Conservation (phyloP, 2,888 invertebrate species). For the Folsomia candida region DNA sequence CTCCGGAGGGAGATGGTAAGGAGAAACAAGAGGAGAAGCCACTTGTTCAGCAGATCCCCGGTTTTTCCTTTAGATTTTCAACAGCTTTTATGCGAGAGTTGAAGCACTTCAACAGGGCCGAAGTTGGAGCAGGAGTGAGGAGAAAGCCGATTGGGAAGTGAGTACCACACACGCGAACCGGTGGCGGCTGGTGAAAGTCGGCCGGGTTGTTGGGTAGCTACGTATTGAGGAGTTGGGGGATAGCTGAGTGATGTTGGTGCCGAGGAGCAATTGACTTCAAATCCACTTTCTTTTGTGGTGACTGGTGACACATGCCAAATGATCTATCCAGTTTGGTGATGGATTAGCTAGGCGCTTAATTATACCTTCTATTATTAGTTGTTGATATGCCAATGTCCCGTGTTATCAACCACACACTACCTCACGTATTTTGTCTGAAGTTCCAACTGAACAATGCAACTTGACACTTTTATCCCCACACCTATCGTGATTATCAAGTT, state of each 20-base stretch:
- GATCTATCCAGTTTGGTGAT: not conserved
- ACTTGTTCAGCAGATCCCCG: not conserved
- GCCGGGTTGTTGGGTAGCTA: not conserved
- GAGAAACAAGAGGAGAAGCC: not conserved
- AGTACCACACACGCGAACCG: not conserved
- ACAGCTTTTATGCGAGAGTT: not conserved
- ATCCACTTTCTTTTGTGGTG: not conserved
- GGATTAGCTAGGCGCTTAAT: not conserved
- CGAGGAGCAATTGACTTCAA: too few relatives aligned
- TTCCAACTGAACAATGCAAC: too few relatives aligned
- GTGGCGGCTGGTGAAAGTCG: not conserved
- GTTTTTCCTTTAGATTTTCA: not conserved
- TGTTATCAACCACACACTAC: too few relatives aligned
- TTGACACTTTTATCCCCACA: too few relatives aligned
- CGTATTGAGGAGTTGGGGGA: not conserved
- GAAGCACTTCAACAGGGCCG: not conserved
- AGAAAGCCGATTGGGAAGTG: not conserved
- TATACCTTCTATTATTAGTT: too few relatives aligned
- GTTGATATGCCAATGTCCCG: too few relatives aligned
- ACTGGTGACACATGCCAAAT: too few relatives aligned
- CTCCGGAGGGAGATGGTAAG: not conserved
- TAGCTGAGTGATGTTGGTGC: too few relatives aligned
- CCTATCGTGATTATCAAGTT: too few relatives aligned
- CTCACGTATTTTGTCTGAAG: too few relatives aligned
- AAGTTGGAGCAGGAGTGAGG: not conserved